Conservation (phyloP, 2,113 vertebrate species). For the Oxyruncus cristatus region DNA sequence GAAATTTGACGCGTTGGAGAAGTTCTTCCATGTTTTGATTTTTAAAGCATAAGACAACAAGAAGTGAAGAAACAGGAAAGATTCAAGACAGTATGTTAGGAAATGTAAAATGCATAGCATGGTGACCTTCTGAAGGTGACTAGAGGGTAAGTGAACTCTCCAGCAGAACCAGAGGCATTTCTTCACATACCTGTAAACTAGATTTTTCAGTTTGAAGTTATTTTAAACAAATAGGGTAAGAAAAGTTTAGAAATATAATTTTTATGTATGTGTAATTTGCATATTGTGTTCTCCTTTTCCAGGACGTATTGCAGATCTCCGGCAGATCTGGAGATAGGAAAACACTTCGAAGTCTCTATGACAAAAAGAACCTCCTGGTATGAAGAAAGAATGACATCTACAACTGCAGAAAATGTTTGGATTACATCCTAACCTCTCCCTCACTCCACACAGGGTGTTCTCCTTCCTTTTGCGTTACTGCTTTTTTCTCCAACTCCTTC, state of each 20-base stretch:
- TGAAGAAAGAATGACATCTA: neutral
- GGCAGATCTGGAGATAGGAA: neutral
- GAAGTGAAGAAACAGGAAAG: neutral
- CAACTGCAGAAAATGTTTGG: neutral
- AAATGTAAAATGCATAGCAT: neutral
- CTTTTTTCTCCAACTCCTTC: neutral
- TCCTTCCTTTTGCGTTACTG: neutral
- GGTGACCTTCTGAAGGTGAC: neutral
- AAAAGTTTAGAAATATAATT: neutral
- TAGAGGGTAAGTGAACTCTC: neutral
- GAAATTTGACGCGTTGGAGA: neutral
- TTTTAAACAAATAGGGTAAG: neutral
- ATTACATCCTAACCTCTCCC: neutral
- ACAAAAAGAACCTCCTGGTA: neutral
- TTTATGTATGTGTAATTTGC: neutral
- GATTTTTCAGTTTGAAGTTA: neutral
- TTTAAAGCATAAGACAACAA: neutral
- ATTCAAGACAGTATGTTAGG: neutral
- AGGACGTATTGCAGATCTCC: neutral
- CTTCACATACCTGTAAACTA: neutral
- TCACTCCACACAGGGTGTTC: neutral
- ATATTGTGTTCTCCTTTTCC: neutral
- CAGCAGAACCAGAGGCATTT: neutral
- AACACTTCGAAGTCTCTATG: neutral
- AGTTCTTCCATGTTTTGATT: neutral